Percentiles rank a stretch among this genome's conserved stretches.
These are phyloP conservation scores for Egretta garzetta DNA, from an alignment of 2,113 vertebrate genomes.

Conservation along the genomic window DNA sequence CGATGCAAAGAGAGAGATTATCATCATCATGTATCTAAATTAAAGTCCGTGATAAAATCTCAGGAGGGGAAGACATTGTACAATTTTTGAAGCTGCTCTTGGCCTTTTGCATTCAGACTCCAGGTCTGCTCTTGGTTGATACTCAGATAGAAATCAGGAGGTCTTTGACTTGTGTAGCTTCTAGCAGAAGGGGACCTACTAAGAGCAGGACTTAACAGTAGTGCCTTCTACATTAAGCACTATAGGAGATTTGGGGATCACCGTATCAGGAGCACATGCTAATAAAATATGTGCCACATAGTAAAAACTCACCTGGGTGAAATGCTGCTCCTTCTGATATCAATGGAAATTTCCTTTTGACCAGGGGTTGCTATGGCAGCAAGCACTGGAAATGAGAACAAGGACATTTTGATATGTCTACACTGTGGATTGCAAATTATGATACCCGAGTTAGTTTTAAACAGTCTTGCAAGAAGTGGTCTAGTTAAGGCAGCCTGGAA, in stretches of 20 bases:
- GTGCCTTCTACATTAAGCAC: background rate
- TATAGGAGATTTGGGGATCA: conserved; percentile 29
- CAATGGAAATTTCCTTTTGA: conserved; percentile 72
- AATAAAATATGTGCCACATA: conserved; percentile 65
- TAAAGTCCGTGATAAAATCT: conserved; percentile 36
- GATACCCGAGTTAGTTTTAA: conserved; percentile 69
- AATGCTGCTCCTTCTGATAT: conserved; percentile 74
- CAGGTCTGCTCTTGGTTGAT: background rate
- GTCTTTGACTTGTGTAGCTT: background rate
- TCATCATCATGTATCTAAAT: background rate
- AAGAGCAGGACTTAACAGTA: conserved; percentile 9
- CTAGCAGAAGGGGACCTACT: background rate
- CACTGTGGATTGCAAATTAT: conserved; percentile 71
- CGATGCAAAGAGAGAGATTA: background rate
- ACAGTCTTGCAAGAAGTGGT: conserved; percentile 61
- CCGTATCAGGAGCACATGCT: conserved; percentile 42
- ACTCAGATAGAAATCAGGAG: background rate
- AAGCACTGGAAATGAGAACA: conserved; percentile 70
- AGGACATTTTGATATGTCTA: conserved; percentile 74
- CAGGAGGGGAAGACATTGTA: background rate
- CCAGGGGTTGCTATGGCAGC: conserved; percentile 71
- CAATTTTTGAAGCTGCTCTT: background rate
- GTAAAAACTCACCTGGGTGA: conserved; percentile 67
- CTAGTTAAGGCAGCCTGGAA: conserved; percentile 53
- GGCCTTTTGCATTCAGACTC: conserved; percentile 24